A percentile compares a stretch with the other conserved stretches of the same genome.
Evolutionary conservation across 2,888 invertebrate genomes (phyloP).

Genomic region (Agonopterix heracliana): DNA sequence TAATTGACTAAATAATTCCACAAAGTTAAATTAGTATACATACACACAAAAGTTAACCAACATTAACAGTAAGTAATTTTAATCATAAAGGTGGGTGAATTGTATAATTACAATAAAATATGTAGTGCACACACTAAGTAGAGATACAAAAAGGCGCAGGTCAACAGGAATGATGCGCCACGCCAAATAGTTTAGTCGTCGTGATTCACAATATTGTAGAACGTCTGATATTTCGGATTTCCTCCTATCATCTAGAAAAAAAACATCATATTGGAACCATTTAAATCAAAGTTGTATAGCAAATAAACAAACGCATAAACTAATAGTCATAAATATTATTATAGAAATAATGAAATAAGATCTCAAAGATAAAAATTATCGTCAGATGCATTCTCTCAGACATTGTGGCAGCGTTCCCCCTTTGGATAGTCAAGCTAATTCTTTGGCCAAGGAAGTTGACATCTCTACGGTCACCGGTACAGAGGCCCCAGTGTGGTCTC

Average conservation of each 20-base stretch:
- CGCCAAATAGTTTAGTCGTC: background rate
- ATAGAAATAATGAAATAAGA: no score
- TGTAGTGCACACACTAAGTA: background rate
- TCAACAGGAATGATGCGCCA: slow-evolving; percentile 1
- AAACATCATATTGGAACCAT: no score
- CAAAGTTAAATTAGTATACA: no score
- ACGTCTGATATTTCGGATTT: background rate
- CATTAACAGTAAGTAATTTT: background rate
- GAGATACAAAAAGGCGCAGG: background rate
- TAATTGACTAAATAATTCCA: no score
- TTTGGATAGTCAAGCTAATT: no score
- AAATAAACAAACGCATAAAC: background rate
- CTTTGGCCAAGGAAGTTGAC: no score
- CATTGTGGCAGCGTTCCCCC: no score
- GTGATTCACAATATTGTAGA: background rate
- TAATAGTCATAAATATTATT: background rate
- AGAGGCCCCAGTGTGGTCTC: no score
- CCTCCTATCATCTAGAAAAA: background rate
- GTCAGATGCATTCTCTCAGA: no score
- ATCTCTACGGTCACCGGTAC: no score
- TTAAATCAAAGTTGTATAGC: background rate
- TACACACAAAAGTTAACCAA: no score
- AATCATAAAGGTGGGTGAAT: slow-evolving; percentile 1
- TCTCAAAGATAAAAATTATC: no score
- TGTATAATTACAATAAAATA: slow-evolving; percentile 5